Evolutionary conservation across 2,888 invertebrate species (phyloP), one percentile per base, ranked within the genome.

Genomic region (Dasypogon diadema): DNA sequence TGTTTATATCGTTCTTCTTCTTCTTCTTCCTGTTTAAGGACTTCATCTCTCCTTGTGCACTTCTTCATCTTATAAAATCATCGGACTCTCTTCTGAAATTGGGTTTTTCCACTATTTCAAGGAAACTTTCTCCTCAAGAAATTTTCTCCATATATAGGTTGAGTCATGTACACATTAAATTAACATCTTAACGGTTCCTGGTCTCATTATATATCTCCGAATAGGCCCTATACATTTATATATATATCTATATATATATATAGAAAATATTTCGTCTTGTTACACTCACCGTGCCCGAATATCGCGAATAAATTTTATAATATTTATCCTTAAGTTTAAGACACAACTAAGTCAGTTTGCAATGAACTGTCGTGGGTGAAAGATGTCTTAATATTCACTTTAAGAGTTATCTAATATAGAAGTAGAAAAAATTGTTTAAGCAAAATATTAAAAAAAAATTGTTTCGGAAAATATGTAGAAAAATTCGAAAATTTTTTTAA

Each of bases 341-440:
- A 74, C 75, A 74, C 60, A 72, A 70, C 51, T 74, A 75, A 77
- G 37, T 77, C 76, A 77, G 77, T 77, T 77, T 74, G 77, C 75
- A 68, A 75, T 72, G 70, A 76, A 76, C 76, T 70, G 74, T 77
- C 76, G 77, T 76, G 75, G 70, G 65, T 63, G 76, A 68, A 76
- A 76, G 70, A 76, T 77, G 77, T 74, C 37, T 18, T 37, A 63
- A 63, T 21, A 63, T 21, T 24, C 3, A 30, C 3, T 30, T 30
- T 8, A 3, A 30, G 2, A 12, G 42, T 12, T 42, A 42, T 12
- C 42, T 12, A 12, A 3, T 12, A n/a, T 42, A 42, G 42, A 12
- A 12, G n/a, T 42, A 42, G 34, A 18, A 37, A 26, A 58, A 72
- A 51, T 14, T 3, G n/a, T 42, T 46, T 21, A 22, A 37, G n/a